A percentile compares a stretch with the other conserved stretches of the same genome.
Conservation (phyloP, 2,888 invertebrate genomes). For the Gymnosoma rotundatum region DNA sequence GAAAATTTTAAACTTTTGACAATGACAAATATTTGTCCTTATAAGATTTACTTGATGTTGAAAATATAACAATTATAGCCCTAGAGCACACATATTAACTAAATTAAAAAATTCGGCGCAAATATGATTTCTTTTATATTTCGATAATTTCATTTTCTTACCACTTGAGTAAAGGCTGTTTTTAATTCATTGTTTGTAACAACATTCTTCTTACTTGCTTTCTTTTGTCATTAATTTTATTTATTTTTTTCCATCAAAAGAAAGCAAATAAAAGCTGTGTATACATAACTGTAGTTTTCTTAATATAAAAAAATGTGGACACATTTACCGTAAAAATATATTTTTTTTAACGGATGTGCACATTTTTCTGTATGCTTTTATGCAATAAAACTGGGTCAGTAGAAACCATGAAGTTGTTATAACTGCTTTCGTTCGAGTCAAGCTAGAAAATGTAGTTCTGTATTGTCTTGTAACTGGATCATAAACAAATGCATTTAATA, state of each 20-base stretch:
- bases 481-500: constrained; percentile 36
- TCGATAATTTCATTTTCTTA: neutral
- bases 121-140: neutral
- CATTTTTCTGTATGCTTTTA: constrained; percentile 36
- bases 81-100: neutral
- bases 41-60: too few species aligned
- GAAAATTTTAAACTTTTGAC: too few species aligned
- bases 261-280: neutral
- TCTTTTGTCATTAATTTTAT: constrained; percentile 16
- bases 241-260: constrained; percentile 19
- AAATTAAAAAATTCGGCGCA: neutral
- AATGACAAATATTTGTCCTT: too few species aligned
- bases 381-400: constrained; percentile 61
- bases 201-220: constrained; percentile 1
- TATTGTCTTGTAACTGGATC: neutral
- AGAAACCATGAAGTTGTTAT: constrained; percentile 34
- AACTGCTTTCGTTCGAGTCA: constrained; percentile 17
- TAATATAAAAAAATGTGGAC: constrained; percentile 22
- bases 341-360: constrained; percentile 54
- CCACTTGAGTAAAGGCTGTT: neutral
- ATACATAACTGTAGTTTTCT: constrained; percentile 31
- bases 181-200: neutral
- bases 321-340: constrained; percentile 33
- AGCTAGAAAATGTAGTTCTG: constrained; percentile 38
- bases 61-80: neutral